Evolutionary conservation across 2,797 vertebrate species (phyloP).

Genomic region (Poeciliopsis presidionis): DNA sequence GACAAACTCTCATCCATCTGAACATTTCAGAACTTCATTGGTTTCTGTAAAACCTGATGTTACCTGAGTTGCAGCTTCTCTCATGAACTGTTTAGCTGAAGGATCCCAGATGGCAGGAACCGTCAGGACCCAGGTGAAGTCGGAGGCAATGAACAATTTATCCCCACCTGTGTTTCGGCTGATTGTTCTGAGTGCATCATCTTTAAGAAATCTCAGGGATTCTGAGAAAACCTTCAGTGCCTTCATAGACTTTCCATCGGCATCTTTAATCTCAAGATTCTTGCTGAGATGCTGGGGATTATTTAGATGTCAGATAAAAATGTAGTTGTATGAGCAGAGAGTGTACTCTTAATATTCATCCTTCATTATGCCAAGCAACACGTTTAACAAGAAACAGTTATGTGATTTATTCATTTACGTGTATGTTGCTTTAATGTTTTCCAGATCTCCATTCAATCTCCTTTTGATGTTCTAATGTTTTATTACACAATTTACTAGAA

Average conservation of each 20-base stretch:
- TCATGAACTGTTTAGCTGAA: slow-evolving; percentile 34
- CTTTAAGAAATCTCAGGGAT: slow-evolving; percentile 10
- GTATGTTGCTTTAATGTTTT: too few relatives aligned
- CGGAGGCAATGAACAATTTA: not conserved
- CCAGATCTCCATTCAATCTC: too few relatives aligned
- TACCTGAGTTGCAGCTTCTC: not conserved
- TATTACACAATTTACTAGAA: too few relatives aligned
- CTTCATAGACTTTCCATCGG: not conserved
- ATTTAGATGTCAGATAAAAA: not conserved
- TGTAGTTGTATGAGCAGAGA: too few relatives aligned
- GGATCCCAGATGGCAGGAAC: slow-evolving; percentile 12
- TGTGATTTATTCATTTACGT: too few relatives aligned
- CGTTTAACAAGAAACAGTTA: too few relatives aligned
- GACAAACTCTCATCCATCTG: rapidly evolving
- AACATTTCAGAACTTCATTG: not conserved
- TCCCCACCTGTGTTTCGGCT: too few relatives aligned
- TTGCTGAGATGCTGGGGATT: not conserved
- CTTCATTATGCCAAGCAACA: too few relatives aligned
- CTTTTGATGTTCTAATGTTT: too few relatives aligned
- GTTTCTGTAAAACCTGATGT: not conserved
- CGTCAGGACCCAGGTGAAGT: slow-evolving; percentile 20
- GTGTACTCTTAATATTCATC: too few relatives aligned
- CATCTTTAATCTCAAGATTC: rapidly evolving
- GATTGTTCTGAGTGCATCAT: not conserved
- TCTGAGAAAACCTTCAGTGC: not conserved